Evolutionary conservation across 2,888 invertebrate species (phyloP), one percentile per base, ranked within the genome.

Genomic region (Rhaphigaster nebulosa): DNA sequence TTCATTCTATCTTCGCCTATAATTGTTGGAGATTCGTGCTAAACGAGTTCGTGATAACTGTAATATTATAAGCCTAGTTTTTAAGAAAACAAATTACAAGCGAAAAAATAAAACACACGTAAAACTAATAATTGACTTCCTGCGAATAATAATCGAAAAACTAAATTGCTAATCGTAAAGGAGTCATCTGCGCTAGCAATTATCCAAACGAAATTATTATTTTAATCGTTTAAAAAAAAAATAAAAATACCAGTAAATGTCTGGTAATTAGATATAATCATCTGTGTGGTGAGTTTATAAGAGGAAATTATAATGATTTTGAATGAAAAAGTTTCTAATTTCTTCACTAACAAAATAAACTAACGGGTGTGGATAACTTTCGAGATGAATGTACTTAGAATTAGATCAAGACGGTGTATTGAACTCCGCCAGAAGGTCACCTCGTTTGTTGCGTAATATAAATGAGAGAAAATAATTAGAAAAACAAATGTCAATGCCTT

Each of bases 111-210:
- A 76, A 76, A 76, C 38, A 38, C 70, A 34, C 70, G 20, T 76
- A 76, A 38, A 76, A 76, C 29, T 76, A 38, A 76, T 76, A 76
- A 76, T 76, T 76, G 70, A 76, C 70, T 76, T 76, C 70, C 70
- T 38, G 70, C 70, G 70, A 23, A 76, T 8, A 38, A 34, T 76
- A 38, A 76, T 76, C 70, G 29, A 38, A 34, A 6, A 12, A 23
- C 70, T 76, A 76, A 76, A 76, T 76, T 38, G 70, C 70, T 8
- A 38, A 76, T 29, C 70, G 6, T 38, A 18, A 76, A 76, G 6
- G 70, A 23, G 10, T 8, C 15, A 29, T 29, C 29, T 15, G n/a
- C 13, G 1, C 12, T 3, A 65, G 12, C 70, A 38, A 76, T 34
- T 76, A 76, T 76, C 70, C 6, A 34, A 76, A 1, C 70, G 5